Conservation (phyloP, 1,140 invertebrate species). For the Drosophila ambigua region DNA sequence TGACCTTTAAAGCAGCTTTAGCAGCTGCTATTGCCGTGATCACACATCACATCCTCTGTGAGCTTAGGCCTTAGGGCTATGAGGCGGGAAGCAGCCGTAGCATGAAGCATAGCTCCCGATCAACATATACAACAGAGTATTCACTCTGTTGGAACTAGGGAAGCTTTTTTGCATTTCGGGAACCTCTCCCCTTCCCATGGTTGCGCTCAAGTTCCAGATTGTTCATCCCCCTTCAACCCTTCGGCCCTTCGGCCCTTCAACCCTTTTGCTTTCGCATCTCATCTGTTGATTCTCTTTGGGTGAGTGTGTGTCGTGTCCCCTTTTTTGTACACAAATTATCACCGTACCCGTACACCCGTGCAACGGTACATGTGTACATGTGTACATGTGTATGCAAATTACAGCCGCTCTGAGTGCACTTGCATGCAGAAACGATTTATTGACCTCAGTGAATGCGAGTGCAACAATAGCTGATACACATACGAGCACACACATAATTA, state of each 20-base stretch:
- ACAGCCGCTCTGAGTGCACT: slow-evolving; percentile 31
- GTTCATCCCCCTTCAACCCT: neutral
- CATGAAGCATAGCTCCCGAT: no score
- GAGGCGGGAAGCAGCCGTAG: no score
- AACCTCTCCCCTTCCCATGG: slow-evolving; percentile 17
- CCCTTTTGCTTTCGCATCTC: no score
- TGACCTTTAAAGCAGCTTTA: no score
- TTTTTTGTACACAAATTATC: slow-evolving; percentile 7
- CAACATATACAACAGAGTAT: no score
- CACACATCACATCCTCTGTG: no score
- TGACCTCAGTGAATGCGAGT: neutral
- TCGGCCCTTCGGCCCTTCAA: no score
- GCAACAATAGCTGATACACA: slow-evolving; percentile 27
- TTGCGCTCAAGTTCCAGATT: neutral
- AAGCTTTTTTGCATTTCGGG: neutral
- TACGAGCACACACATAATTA: slow-evolving; percentile 18
- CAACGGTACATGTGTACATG: slow-evolving; percentile 1
- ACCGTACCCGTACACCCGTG: slow-evolving; percentile 1
- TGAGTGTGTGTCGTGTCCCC: neutral
- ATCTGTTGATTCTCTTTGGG: no score
- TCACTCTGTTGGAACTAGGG: no score
- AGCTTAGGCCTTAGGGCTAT: no score
- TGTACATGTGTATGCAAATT: slow-evolving; percentile 34
- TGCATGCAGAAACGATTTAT: slow-evolving; percentile 10
- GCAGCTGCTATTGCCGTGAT: no score